Percentiles rank a stretch among this genome's conserved stretches.
Conservation (phyloP, 2,113 vertebrate genomes). For the Alces alces region DNA sequence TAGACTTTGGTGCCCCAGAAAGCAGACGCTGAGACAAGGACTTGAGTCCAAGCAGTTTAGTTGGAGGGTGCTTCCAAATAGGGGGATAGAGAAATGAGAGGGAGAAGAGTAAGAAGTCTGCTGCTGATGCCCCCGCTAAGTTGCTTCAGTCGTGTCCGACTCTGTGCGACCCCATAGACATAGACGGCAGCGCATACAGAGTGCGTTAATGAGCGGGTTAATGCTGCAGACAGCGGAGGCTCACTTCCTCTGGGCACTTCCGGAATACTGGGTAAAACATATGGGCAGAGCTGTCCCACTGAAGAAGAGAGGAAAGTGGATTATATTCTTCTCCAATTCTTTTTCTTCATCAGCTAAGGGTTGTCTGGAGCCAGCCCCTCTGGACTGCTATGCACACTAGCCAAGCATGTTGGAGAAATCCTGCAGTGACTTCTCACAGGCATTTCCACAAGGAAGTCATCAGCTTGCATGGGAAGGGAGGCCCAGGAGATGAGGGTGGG, state of each 20-base stretch:
- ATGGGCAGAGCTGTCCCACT: background rate
- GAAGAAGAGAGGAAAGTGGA: background rate
- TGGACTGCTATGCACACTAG: background rate
- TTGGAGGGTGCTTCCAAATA: background rate
- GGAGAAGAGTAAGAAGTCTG: background rate
- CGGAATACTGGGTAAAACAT: no score
- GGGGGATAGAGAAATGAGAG: background rate
- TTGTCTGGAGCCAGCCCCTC: background rate
- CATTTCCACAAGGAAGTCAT: background rate
- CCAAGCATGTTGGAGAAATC: background rate
- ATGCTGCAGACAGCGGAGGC: background rate
- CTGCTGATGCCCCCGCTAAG: no score
- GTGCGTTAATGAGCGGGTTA: background rate
- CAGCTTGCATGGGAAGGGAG: no score
- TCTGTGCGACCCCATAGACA: no score
- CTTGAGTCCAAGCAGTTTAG: background rate
- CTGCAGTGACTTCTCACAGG: background rate
- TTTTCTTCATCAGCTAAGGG: background rate
- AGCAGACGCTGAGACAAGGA: background rate
- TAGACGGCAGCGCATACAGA: background rate
- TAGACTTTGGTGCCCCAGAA: background rate
- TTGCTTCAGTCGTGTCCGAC: no score
- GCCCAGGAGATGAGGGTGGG: rapidly evolving
- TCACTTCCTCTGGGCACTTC: background rate
- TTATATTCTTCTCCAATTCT: background rate